These are phyloP conservation scores for Nibea coibor DNA, from an alignment of 2,113 vertebrate species.

Conservation along the genomic window DNA sequence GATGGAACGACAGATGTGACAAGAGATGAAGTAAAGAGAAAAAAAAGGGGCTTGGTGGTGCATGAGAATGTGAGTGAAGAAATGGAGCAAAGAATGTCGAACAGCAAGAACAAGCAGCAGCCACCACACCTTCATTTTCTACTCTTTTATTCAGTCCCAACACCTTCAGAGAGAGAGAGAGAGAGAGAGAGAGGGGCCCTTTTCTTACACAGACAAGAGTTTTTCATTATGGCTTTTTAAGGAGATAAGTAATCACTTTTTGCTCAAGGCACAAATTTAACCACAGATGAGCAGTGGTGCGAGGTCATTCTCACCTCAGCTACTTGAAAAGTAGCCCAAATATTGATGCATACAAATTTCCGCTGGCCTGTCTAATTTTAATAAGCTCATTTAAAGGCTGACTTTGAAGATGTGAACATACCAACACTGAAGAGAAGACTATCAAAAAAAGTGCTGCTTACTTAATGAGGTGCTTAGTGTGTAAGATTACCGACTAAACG, in stretches of 20 bases:
- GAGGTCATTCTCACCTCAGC: conserved; percentile 23
- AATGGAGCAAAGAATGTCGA: background rate
- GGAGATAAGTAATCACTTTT: conserved; percentile 3
- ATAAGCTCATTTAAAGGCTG: conserved; percentile 13
- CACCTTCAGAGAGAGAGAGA: conserved; percentile 14
- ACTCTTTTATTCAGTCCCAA: conserved; percentile 59
- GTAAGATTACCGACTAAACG: conserved; percentile 37
- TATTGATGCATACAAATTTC: conserved; percentile 20
- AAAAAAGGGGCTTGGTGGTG: background rate
- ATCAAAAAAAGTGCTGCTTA: conserved; percentile 39
- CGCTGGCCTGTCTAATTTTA: conserved; percentile 30
- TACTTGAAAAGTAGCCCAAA: conserved; percentile 28
- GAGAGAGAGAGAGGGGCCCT: background rate
- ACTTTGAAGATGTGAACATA: background rate
- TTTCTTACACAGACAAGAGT: background rate
- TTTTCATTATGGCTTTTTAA: conserved; percentile 41
- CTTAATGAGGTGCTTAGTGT: conserved; percentile 60
- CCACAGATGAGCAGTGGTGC: background rate
- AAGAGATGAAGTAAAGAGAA: background rate
- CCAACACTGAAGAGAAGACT: conserved; percentile 6
- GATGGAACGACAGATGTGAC: background rate
- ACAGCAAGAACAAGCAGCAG: conserved; percentile 25
- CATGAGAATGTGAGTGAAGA: background rate
- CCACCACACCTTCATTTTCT: conserved; percentile 22
- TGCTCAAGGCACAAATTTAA: conserved; percentile 13